Evolutionary conservation across 2,113 vertebrate genomes (phyloP).

Genomic region (Mirounga angustirostris): DNA sequence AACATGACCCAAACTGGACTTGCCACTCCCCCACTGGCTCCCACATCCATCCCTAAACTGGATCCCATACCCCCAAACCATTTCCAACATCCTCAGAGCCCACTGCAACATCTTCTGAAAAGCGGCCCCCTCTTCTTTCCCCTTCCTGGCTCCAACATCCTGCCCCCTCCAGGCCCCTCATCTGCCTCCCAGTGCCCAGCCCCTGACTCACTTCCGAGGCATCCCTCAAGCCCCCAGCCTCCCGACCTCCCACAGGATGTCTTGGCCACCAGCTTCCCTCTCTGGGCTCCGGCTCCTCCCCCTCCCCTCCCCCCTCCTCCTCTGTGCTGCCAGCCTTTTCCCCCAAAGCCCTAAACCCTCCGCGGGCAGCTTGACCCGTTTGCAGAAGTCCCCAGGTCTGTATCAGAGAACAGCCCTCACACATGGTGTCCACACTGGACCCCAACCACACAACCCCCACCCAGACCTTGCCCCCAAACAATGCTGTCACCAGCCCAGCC

Average conservation of each 20-base stretch:
- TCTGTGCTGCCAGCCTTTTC: conserved; percentile 59
- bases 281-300: conserved; percentile 42
- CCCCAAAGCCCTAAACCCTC: neutral
- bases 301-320: conserved; percentile 52
- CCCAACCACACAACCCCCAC: fast-evolving
- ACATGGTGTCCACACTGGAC: neutral
- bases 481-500: neutral
- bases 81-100: neutral
- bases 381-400: neutral
- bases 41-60: neutral
- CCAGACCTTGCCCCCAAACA: neutral
- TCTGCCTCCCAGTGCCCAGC: conserved; percentile 24
- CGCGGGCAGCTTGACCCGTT: fast-evolving
- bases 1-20: neutral
- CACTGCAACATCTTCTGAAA: neutral
- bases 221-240: conserved; percentile 59
- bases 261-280: conserved; percentile 67
- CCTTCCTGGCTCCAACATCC: conserved; percentile 77
- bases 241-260: conserved; percentile 70
- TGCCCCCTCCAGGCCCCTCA: neutral
- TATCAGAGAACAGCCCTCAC: neutral
- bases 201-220: conserved; percentile 83
- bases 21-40: neutral
- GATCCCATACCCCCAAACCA: neutral
- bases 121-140: neutral